Evolutionary conservation across 2,113 vertebrate genomes (phyloP).

Genomic region (Brachypteracias leptosomus): DNA sequence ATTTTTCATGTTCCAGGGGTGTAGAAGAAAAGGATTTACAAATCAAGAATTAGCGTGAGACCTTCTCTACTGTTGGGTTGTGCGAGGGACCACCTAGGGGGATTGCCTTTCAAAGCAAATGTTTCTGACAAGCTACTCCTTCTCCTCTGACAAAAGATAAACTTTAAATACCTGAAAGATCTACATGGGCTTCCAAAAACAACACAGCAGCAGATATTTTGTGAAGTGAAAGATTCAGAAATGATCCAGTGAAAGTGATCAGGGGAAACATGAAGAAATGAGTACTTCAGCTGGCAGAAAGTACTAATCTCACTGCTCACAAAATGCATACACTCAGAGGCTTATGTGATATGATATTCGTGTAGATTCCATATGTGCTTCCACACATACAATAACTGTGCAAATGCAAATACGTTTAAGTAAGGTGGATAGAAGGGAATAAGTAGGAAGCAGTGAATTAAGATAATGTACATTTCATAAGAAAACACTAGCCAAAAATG

Average conservation of each 20-base stretch:
- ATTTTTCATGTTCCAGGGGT: neutral
- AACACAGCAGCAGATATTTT: neutral
- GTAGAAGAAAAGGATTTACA: neutral
- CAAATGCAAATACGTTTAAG: neutral
- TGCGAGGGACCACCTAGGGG: accelerated
- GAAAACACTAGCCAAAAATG: neutral
- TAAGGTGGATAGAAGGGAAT: neutral
- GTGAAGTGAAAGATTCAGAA: neutral
- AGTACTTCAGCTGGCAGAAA: neutral
- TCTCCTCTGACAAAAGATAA: neutral
- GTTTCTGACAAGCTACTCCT: neutral
- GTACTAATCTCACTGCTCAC: neutral
- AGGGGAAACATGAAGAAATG: neutral
- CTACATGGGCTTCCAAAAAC: neutral
- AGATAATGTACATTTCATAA: neutral
- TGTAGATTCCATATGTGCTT: neutral
- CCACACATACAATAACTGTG: neutral
- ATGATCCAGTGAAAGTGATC: neutral
- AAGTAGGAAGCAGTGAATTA: neutral
- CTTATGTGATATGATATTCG: neutral
- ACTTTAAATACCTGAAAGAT: neutral
- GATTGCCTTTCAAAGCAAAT: neutral
- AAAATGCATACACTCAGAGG: neutral
- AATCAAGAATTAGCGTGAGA: neutral
- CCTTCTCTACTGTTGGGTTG: neutral